Evolutionary conservation across 2,797 vertebrate genomes (phyloP).

Genomic region (Siniperca scherzeri): DNA sequence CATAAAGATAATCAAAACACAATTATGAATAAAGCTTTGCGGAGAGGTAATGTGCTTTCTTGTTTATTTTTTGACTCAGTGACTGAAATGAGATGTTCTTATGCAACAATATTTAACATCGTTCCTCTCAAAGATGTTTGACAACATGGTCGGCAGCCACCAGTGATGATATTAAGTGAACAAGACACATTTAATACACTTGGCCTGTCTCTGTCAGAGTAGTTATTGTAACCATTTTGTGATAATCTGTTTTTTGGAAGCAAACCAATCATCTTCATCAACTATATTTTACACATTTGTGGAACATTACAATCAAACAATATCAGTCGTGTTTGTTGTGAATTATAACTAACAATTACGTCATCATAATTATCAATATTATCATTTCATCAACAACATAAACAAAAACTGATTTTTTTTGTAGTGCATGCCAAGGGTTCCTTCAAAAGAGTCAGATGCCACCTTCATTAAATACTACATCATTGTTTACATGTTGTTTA

Average conservation of each 20-base stretch:
- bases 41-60: constrained; percentile 22
- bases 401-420: constrained; percentile 20
- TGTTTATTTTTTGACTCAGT: constrained; percentile 42
- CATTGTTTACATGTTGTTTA: constrained; percentile 68
- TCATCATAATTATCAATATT: background rate
- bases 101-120: background rate
- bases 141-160: background rate
- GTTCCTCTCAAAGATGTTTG: constrained; percentile 36
- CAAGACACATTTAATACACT: background rate
- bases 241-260: background rate
- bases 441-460: constrained; percentile 21
- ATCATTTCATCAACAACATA: constrained; percentile 3
- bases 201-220: background rate
- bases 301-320: background rate
- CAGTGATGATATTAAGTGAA: background rate
- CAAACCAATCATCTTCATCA: background rate
- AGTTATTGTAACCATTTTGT: background rate
- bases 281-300: background rate
- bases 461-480: constrained; percentile 56
- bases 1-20: constrained; percentile 44
- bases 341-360: background rate
- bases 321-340: background rate
- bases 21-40: constrained; percentile 42
- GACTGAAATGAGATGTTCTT: constrained; percentile 23
- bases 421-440: background rate